Evolutionary conservation across 2,888 invertebrate species (phyloP).

Genomic region (Calliphora vomitoria): DNA sequence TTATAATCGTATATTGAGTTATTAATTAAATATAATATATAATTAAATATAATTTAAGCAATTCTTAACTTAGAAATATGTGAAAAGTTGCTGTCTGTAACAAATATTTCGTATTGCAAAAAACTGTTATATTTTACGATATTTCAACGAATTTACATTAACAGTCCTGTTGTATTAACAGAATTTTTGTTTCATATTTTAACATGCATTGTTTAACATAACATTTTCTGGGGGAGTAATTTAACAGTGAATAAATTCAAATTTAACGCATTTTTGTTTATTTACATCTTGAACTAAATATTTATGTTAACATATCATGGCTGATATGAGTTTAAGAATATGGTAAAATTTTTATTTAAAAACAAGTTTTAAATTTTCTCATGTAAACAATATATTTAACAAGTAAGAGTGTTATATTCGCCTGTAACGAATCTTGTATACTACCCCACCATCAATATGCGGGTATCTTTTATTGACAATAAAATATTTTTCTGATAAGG

Average conservation of each 20-base stretch:
- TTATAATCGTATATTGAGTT: background rate
- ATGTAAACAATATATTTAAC: too few relatives aligned
- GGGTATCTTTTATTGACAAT: too few relatives aligned
- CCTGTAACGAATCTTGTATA: too few relatives aligned
- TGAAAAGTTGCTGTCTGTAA: background rate
- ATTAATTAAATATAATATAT: background rate
- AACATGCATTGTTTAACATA: background rate
- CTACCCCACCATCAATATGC: too few relatives aligned
- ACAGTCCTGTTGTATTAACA: background rate
- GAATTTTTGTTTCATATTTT: background rate
- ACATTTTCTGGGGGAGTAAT: background rate
- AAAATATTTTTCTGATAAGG: too few relatives aligned
- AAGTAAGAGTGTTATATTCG: too few relatives aligned
- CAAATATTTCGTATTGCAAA: background rate
- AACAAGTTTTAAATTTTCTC: too few relatives aligned
- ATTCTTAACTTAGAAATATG: too few relatives aligned
- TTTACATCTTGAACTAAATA: background rate
- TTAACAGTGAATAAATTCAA: background rate
- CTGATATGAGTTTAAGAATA: too few relatives aligned
- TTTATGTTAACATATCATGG: background rate
- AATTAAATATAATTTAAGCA: too few relatives aligned
- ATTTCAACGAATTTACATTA: background rate
- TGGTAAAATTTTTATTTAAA: too few relatives aligned
- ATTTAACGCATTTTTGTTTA: background rate
- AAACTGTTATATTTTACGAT: slow-evolving; percentile 65